Base-by-base conservation (phyloP, 2,888 invertebrate species). In the Mythimna ferrago region DNA sequence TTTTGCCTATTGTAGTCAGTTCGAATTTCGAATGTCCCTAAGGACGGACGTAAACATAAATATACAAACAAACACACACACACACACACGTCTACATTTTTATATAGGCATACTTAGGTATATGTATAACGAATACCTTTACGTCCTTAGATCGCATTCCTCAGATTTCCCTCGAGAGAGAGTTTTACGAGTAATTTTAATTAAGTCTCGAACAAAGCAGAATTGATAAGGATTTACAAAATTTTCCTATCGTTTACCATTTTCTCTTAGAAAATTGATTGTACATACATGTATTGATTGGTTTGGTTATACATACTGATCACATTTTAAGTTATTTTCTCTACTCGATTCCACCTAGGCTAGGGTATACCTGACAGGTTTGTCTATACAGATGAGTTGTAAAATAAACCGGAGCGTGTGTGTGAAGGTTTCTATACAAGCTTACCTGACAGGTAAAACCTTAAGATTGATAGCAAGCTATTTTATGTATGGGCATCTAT, bases 121-220 rank as follows among this genome's bases (percentile, higher is more conserved):
- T 41, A 14, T 48, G 48, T 48, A 44, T 21, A 76, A 51, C 38
- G 10, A 57, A 71, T 61, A 19, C 54, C 38, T 78, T 67, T 56
- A 66, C 21, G 51, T 44, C 32, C 71, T 61, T 44, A 61, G 35
- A 51, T 48, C 58, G 11, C 51, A 66, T 76, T 57, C 35, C 58
- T 54, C 19, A 71, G 63, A 80, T 80, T 83, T 77, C 84, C 84
- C 77, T 19, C 6, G 83, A 73, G 81, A 32, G 81, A 32, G 16
- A 66, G 44, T 64, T 79, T 64, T 54, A 70, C 41, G 61, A 73
- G 58, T 53, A 66, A 80, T 83, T 76, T 72, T 69, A 76, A 82
- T 76, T 66, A 83, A 58, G 57, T 48, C 32, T 19, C n/a, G 68
- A 64, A 73, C 66, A 60, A 76, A 75, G 9, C 32, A 56, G 16